phyloP scores from a whole-genome alignment of 1,140 invertebrate genomes.

The Drosophila saltans region DNA sequence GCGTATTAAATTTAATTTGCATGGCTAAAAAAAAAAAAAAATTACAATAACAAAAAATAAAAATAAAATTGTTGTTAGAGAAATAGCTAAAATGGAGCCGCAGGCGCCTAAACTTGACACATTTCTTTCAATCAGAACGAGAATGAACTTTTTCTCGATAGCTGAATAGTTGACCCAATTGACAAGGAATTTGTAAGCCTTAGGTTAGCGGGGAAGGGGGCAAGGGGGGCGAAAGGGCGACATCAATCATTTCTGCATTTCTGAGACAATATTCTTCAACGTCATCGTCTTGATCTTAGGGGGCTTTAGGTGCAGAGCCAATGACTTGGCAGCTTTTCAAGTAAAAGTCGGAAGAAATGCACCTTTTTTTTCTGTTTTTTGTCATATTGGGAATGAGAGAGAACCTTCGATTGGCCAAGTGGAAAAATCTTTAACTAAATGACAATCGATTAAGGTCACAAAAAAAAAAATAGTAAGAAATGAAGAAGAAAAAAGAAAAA shows the following conservation, averaged over 20 bases:
- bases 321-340: slow-evolving; percentile 67
- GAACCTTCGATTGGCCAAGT: slow-evolving; percentile 49
- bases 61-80: slow-evolving; percentile 13
- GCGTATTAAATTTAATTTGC: slow-evolving; percentile 72
- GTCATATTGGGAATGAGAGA: slow-evolving; percentile 20
- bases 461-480: not conserved
- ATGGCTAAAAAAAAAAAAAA: slow-evolving; percentile 39
- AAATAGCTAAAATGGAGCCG: slow-evolving; percentile 39
- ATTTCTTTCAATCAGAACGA: slow-evolving; percentile 52
- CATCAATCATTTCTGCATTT: slow-evolving; percentile 66
- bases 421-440: slow-evolving; percentile 61
- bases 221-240: slow-evolving; percentile 45
- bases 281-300: slow-evolving; percentile 48
- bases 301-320: slow-evolving; percentile 53
- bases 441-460: slow-evolving; percentile 77
- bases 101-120: slow-evolving; percentile 66
- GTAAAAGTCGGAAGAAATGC: slow-evolving; percentile 63
- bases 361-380: slow-evolving; percentile 7
- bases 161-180: slow-evolving; percentile 73
- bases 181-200: not conserved
- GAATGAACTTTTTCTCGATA: slow-evolving; percentile 52
- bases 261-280: slow-evolving; percentile 59
- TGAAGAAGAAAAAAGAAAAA: not conserved
- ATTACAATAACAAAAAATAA: slow-evolving; percentile 16
- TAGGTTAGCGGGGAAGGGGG: not conserved